Base-by-base conservation (phyloP, 2,113 vertebrate genomes). In the human region DNA sequence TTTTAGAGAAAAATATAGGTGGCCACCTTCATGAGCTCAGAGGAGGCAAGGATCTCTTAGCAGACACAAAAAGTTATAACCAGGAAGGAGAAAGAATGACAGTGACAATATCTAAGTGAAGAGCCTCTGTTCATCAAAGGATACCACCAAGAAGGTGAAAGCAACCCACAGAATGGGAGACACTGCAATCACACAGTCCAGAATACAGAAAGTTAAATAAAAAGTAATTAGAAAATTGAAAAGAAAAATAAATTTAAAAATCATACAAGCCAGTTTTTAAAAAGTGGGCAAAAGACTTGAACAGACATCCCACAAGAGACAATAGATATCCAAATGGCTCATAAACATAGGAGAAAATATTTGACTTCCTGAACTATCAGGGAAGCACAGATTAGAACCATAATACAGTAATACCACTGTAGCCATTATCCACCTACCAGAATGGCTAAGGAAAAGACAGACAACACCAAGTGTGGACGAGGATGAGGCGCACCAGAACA, bases 371-470 rank as follows among this genome's bases (percentile, higher is more conserved):
- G 3, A 22, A 64, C n/a, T 8, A 45, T 16, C 43, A 30, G 61
- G 23, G 38, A 86, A 52, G 76, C 14, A 64, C 35, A 61, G 22
- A 16, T 59, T 76, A 38, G 76, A 35, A 30, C 30, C 38, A 73
- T 11, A 3, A 12, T 2, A 8, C 3, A 0, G 32, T n/a, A 18
- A 68, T 68, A 35, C 30, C 32, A 68, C 66, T 32, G 5, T 4
- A 45, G 57, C 35, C 25, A 3, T 8, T 12, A 22, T 2, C 11
- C 1, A n/a, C 1, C 14, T 13, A 16, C 30, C 18, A 3, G 45
- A 17, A 52, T 0, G 43, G 81, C 85, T 48, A 9, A 68, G 23
- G 82, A 75, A 50, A 72, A 40, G 18, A 43, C 27, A 68, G 64
- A 59, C 1, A 16, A 30, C 4, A 22, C 22, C 23, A 48, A 38